Percentiles rank a stretch among this genome's conserved stretches.
phyloP scores from a whole-genome alignment of 2,113 vertebrate species.

The Trematocara marginatum region DNA sequence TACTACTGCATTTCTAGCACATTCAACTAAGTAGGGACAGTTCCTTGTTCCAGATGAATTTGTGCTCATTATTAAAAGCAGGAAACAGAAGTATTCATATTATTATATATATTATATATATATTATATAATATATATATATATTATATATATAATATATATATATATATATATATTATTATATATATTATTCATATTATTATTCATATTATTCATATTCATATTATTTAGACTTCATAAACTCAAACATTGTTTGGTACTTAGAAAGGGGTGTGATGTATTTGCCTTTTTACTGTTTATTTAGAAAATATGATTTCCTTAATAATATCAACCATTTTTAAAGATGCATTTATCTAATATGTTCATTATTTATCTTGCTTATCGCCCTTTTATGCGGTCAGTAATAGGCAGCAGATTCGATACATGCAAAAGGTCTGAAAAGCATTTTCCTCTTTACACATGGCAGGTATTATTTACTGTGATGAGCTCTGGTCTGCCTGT shows the following conservation, averaged over 20 bases:
- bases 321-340: neutral
- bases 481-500: neutral
- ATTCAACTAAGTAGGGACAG: neutral
- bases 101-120: too few relatives aligned
- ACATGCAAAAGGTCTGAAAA: neutral
- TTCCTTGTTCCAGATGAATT: neutral
- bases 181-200: too few relatives aligned
- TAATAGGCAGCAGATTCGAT: neutral
- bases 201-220: too few relatives aligned
- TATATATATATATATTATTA: neutral
- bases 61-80: neutral
- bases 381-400: neutral
- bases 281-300: neutral
- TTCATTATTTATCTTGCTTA: neutral
- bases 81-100: neutral
- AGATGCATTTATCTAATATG: neutral
- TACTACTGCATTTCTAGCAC: neutral
- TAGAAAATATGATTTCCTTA: neutral
- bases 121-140: too few relatives aligned
- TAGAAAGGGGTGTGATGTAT: neutral
- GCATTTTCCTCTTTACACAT: neutral
- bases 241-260: neutral
- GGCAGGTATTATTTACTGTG: neutral
- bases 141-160: too few relatives aligned
- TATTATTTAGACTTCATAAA: neutral